These are phyloP conservation scores for Tetrapedia diversipes DNA, from an alignment of 2,888 invertebrate genomes.

Conservation along the genomic window DNA sequence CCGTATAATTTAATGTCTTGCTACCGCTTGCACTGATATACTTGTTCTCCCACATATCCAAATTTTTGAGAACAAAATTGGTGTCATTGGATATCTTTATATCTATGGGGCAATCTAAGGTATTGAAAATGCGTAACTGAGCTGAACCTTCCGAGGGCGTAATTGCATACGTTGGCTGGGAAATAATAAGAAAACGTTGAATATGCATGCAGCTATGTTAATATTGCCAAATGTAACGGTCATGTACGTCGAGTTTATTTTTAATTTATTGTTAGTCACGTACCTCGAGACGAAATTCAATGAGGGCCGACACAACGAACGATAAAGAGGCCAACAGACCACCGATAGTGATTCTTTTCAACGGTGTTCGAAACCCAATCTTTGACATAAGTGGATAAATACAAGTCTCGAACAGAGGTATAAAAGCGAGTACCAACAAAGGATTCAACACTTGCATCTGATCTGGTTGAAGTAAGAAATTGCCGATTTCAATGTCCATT, in stretches of 20 bases:
- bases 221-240: not conserved
- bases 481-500: conserved; percentile 92
- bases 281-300: conserved; percentile 91
- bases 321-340: conserved; percentile 93
- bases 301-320: conserved; percentile 94
- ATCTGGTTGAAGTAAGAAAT: conserved; percentile 92
- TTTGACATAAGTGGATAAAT: conserved; percentile 92
- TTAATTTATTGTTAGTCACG: conserved; percentile 57
- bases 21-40: conserved; percentile 42
- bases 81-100: conserved; percentile 55
- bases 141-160: conserved; percentile 85
- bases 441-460: conserved; percentile 98
- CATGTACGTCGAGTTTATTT: not conserved
- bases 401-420: conserved; percentile 91
- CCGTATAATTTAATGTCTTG: conserved; percentile 36
- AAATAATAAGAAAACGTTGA: not conserved
- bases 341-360: conserved; percentile 94
- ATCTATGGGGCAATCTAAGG: conserved; percentile 70
- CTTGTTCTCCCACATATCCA: conserved; percentile 70
- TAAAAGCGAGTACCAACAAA: conserved; percentile 91
- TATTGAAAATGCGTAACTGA: conserved; percentile 89
- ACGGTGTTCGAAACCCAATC: conserved; percentile 88
- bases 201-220: not conserved
- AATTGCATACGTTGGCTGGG: conserved; percentile 85
- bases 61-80: conserved; percentile 51